Evolutionary conservation across 37 sponge, comb jelly and placozoan genomes (phyloP).

Genomic region (Halisarca cf. caerulea): DNA sequence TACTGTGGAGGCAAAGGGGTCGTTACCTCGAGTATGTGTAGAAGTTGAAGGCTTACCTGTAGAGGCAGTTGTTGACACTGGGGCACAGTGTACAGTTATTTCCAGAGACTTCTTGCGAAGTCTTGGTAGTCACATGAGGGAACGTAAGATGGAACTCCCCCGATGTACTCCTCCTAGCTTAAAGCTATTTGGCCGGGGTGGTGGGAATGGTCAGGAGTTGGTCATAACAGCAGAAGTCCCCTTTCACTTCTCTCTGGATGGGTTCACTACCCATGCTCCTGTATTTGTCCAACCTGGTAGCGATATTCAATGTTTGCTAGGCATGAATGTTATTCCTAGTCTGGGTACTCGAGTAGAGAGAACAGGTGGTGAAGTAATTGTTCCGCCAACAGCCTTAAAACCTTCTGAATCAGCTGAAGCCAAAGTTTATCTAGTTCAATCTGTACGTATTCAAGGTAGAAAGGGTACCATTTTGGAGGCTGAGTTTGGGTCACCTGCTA

Average conservation of each 20-base stretch:
- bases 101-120: background rate
- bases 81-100: constrained; percentile 16
- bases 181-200: constrained; percentile 17
- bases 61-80: constrained; percentile 29
- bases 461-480: background rate
- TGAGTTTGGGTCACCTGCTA: background rate
- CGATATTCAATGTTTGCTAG: background rate
- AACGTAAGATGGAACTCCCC: background rate
- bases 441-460: background rate
- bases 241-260: constrained; percentile 22
- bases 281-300: constrained; percentile 39
- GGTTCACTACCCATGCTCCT: background rate
- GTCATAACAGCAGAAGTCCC: constrained; percentile 33
- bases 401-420: background rate
- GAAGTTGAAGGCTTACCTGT: constrained; percentile 23
- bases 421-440: background rate
- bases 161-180: background rate
- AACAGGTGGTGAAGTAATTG: constrained; percentile 14
- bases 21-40: background rate
- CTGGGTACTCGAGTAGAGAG: constrained; percentile 22
- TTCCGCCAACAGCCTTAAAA: background rate
- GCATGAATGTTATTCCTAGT: constrained; percentile 30
- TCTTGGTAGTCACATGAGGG: background rate
- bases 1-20: background rate
- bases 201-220: background rate